Evolutionary conservation across 2,888 invertebrate species (phyloP), one percentile per base, ranked within the genome.

Genomic region (Troglohyphantes excavatus): DNA sequence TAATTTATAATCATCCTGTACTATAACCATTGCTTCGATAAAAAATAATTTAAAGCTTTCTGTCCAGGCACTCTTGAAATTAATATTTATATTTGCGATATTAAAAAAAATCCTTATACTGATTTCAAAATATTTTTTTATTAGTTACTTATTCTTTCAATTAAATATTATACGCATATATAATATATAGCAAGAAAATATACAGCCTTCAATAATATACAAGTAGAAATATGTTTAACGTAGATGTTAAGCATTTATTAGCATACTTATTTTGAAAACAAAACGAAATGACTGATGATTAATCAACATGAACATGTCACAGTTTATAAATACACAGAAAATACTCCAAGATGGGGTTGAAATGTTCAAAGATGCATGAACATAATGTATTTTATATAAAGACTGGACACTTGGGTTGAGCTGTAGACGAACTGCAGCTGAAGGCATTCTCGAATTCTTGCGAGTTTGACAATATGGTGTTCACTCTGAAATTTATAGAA

Each of bases 401-500:
- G 9, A 81, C 13, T 19, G 29, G 53, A 33, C 81, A 81, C 17
- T 68, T 33, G 5, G 19, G 29, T 7, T 53, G 21, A 9, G 70
- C 21, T n/a, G 26, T 19, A 1, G 21, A 9, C 7, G 70, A 29
- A 70, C 67, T 70, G 29, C 81, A 81, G 7, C 21, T 29, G 13
- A 81, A 81, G 6, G 81, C 70, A 7, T 81, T 29, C 3, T 19
- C 21, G 21, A 81, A 81, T 9, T n/a, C 59, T 9, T 53, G n/a
- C 3, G 70, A 81, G 33, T 59, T 81, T 0, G 70, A 70, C 17
- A 81, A 27, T 21, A 67, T 29, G 6, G 33, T 46, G 29, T 81
- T 81, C 0, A 81, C n/a, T 23, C 81, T 81, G 70, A 68, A 81
- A 70, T n/a, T n/a, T n/a, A n/a, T n/a, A n/a, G n/a, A n/a, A n/a